phyloP scores from a whole-genome alignment of 2,113 vertebrate genomes.

The Turdus rufiventris region DNA sequence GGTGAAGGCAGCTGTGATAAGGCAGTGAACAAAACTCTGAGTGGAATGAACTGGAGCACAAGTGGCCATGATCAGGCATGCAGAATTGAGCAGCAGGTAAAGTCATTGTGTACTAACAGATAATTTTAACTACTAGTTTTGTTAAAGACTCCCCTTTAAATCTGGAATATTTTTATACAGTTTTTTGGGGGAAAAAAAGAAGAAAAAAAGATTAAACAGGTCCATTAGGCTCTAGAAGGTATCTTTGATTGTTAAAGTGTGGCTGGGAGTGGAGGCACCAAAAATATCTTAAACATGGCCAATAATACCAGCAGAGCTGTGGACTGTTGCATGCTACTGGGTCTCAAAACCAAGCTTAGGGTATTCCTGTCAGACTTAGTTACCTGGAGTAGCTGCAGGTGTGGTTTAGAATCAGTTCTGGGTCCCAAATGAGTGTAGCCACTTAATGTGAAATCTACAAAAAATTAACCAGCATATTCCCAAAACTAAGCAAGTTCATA shows the following conservation, averaged over 20 bases:
- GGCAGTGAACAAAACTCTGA: background rate
- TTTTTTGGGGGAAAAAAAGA: background rate
- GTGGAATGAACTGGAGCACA: background rate
- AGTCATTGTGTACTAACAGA: background rate
- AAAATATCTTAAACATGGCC: background rate
- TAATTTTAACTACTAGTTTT: background rate
- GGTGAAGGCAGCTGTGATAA: background rate
- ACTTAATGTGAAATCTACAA: background rate
- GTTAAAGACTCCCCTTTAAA: background rate
- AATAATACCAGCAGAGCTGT: background rate
- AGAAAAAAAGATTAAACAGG: background rate
- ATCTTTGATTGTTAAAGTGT: background rate
- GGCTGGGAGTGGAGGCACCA: background rate
- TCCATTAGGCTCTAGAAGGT: background rate
- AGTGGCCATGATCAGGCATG: background rate
- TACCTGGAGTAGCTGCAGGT: background rate
- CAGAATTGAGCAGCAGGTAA: background rate
- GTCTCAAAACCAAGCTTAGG: background rate
- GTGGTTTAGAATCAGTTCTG: background rate
- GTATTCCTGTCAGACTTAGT: background rate
- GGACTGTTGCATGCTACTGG: background rate
- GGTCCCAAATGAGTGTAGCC: background rate
- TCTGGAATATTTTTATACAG: background rate
- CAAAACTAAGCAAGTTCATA: background rate
- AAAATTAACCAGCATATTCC: background rate